Conservation (phyloP, 2,113 vertebrate genomes). For the Plecturocebus donacophilus region DNA sequence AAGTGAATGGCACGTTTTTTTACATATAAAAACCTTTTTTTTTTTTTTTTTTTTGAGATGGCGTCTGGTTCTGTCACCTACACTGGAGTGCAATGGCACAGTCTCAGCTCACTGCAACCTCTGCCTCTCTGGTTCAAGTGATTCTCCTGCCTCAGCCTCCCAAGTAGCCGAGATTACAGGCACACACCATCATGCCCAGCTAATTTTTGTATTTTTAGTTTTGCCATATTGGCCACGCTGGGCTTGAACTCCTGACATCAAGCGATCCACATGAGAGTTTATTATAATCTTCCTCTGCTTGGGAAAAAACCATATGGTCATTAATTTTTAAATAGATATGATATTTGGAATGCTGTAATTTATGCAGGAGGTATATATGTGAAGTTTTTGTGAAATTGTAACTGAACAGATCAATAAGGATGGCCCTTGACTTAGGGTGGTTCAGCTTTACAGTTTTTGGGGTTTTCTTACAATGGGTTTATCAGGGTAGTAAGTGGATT, state of each 20-base stretch:
- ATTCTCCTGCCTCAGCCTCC: no score
- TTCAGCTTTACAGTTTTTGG: neutral
- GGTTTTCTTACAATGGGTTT: neutral
- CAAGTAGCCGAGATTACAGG: no score
- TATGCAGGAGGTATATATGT: neutral
- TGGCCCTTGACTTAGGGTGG: neutral
- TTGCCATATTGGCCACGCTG: no score
- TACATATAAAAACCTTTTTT: neutral
- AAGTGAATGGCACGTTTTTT: neutral
- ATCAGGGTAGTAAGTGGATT: neutral
- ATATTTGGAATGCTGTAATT: neutral
- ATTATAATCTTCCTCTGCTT: slow-evolving; percentile 26
- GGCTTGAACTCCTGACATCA: no score
- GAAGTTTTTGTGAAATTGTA: slow-evolving; percentile 40
- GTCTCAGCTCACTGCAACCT: no score
- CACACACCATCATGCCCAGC: no score
- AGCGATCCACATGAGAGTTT: neutral
- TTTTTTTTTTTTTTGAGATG: neutral
- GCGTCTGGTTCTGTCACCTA: no score
- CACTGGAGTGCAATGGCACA: no score
- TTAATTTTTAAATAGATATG: slow-evolving; percentile 37
- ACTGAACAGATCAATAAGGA: neutral
- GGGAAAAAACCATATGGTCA: neutral
- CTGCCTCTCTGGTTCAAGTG: no score
- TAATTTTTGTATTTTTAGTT: no score